These are phyloP conservation scores for Yoshiicerus persimilis DNA, from an alignment of 1,140 invertebrate species.

Conservation along the genomic window DNA sequence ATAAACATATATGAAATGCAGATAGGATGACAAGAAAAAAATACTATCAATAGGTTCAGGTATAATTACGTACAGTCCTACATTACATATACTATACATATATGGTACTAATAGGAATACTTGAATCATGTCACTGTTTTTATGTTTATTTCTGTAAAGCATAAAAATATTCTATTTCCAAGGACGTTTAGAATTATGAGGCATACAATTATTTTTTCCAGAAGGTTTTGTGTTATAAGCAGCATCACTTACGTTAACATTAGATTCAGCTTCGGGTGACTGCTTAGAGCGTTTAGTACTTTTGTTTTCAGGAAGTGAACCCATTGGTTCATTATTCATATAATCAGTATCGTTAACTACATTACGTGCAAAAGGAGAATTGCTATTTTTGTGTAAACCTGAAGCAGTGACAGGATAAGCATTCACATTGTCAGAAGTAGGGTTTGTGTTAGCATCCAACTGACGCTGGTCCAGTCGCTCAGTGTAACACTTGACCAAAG, in stretches of 20 bases:
- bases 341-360: not conserved
- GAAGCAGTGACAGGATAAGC: not conserved
- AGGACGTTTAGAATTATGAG: not conserved
- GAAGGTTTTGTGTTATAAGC: not conserved
- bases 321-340: not conserved
- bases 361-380: not conserved
- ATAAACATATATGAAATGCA: not conserved
- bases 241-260: not conserved
- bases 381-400: not conserved
- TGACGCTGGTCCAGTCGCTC: not conserved
- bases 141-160: not conserved
- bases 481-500: conserved; percentile 8
- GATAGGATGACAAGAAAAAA: not conserved
- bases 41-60: too few relatives aligned
- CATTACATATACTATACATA: too few relatives aligned
- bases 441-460: not conserved
- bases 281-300: not conserved
- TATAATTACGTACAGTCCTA: too few relatives aligned
- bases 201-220: not conserved
- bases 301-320: not conserved
- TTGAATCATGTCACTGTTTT: not conserved
- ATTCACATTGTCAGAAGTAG: not conserved
- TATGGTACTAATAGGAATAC: not conserved
- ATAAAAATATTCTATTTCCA: conserved; percentile 5
- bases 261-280: not conserved